phyloP scores from a whole-genome alignment of 2,797 vertebrate genomes.

The Hirundo rustica region DNA sequence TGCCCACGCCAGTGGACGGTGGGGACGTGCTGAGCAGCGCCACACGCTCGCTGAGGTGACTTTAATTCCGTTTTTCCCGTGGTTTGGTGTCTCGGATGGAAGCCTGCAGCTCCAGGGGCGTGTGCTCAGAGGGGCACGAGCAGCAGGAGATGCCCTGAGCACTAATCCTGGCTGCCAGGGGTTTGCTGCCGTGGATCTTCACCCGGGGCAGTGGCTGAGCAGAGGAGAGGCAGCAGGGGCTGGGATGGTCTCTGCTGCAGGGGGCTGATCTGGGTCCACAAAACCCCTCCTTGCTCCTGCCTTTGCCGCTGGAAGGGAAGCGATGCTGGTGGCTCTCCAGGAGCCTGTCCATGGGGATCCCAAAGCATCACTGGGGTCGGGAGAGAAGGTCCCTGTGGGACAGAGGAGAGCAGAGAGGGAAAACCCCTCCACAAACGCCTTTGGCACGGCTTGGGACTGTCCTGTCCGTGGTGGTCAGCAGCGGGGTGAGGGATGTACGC shows the following conservation, averaged over 20 bases:
- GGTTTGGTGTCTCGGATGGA: neutral
- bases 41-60: neutral
- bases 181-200: neutral
- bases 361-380: neutral
- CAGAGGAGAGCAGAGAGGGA: neutral
- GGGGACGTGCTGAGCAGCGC: neutral
- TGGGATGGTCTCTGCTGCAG: neutral
- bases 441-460: neutral
- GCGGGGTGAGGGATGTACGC: accelerated
- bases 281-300: neutral
- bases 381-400: neutral
- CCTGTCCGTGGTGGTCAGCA: neutral
- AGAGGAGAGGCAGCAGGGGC: neutral
- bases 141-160: neutral
- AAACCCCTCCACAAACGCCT: neutral
- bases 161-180: neutral
- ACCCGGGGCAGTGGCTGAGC: neutral
- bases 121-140: neutral
- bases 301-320: neutral
- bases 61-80: neutral
- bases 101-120: neutral
- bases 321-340: neutral
- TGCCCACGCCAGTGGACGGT: neutral
- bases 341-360: neutral
- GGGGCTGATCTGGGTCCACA: neutral